phyloP scores from a whole-genome alignment of 37 sponge, comb jelly and placozoan species.

The Crambe crambe region DNA sequence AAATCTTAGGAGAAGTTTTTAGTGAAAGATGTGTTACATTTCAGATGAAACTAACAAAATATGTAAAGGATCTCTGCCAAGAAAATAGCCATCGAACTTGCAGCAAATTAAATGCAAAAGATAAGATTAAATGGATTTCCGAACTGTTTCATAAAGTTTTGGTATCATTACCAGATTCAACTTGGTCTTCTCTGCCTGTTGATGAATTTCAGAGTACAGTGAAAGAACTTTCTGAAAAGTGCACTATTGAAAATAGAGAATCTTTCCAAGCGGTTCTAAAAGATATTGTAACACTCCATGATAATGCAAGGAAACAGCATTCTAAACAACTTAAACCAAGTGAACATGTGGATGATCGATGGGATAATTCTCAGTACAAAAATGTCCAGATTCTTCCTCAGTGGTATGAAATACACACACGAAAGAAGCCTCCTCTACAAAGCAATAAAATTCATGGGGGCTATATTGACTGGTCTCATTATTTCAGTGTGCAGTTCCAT shows the following conservation, averaged over 20 bases:
- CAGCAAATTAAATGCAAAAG: not conserved
- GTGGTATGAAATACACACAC: constrained; percentile 40
- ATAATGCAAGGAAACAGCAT: not conserved
- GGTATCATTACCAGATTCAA: not conserved
- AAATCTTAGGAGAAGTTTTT: constrained; percentile 54
- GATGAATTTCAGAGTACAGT: constrained; percentile 6
- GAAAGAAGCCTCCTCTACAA: constrained; percentile 22
- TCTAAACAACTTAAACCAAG: not conserved
- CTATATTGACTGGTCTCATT: constrained; percentile 74
- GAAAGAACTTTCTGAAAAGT: not conserved
- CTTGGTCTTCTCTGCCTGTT: constrained; percentile 55
- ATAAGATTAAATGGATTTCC: not conserved
- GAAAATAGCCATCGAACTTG: too few relatives aligned
- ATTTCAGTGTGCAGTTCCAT: constrained; percentile 84
- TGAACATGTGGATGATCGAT: not conserved
- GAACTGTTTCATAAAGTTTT: constrained; percentile 18
- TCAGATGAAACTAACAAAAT: constrained; percentile 26
- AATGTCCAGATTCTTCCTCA: constrained; percentile 48
- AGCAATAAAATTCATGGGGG: constrained; percentile 55
- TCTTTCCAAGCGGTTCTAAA: not conserved
- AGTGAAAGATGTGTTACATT: constrained; percentile 51
- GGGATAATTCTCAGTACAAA: constrained; percentile 59
- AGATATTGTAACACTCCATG: not conserved
- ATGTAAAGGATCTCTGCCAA: constrained; percentile 8
- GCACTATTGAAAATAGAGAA: not conserved